Percentiles rank a stretch among this genome's conserved stretches.
Evolutionary conservation across 2,113 vertebrate species (phyloP).

Genomic region (Corythornis cristatus): DNA sequence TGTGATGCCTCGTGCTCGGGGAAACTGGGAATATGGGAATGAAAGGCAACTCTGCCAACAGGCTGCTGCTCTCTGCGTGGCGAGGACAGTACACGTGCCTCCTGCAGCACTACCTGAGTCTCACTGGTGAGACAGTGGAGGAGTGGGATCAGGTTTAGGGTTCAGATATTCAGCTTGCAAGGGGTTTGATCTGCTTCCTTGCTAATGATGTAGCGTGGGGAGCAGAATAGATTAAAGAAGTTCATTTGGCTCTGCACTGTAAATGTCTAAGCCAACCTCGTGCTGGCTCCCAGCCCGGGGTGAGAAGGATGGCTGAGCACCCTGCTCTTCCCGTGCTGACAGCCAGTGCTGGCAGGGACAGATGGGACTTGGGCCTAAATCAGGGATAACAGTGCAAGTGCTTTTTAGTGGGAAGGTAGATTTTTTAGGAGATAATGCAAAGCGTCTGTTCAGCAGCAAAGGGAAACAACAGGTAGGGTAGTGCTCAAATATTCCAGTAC

Average conservation of each 20-base stretch:
- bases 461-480: neutral
- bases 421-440: neutral
- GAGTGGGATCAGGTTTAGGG: neutral
- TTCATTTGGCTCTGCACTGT: neutral
- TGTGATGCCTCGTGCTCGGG: neutral
- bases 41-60: neutral
- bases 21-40: neutral
- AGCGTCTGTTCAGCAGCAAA: neutral
- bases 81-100: neutral
- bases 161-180: neutral
- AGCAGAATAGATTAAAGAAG: neutral
- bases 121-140: neutral
- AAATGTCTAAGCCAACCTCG: neutral
- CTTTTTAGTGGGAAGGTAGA: neutral
- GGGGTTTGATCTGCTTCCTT: neutral
- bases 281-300: constrained; percentile 28
- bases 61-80: neutral
- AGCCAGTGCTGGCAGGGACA: constrained; percentile 20
- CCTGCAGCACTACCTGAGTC: neutral
- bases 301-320: constrained; percentile 16
- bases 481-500: neutral
- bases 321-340: neutral
- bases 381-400: neutral
- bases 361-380: constrained; percentile 15
- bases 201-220: neutral